These are phyloP conservation scores for Drosophila multiciliata DNA, from an alignment of 2,888 invertebrate genomes.

Conservation along the genomic window DNA sequence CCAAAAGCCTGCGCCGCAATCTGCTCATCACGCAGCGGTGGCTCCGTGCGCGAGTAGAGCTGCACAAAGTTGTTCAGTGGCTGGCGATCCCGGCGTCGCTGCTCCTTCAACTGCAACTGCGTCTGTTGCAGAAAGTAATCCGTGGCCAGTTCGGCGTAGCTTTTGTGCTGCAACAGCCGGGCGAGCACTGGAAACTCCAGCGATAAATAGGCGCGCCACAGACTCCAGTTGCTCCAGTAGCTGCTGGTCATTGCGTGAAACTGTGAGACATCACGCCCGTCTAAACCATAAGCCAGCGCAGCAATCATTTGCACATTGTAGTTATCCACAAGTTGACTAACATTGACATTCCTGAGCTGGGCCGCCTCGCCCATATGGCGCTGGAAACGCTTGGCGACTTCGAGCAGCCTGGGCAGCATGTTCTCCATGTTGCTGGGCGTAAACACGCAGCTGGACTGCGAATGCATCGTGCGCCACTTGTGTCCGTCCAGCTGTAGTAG, in stretches of 20 bases:
- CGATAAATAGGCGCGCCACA: constrained; percentile 69
- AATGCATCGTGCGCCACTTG: constrained; percentile 83
- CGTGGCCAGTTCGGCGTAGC: constrained; percentile 54
- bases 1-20: constrained; percentile 83
- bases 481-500: constrained; percentile 84
- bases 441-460: constrained; percentile 75
- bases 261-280: constrained; percentile 82
- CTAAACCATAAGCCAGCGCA: constrained; percentile 85
- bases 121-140: constrained; percentile 77
- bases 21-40: constrained; percentile 66
- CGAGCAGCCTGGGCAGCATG: constrained; percentile 69
- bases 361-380: constrained; percentile 67
- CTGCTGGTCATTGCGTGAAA: constrained; percentile 78
- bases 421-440: constrained; percentile 72
- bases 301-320: constrained; percentile 86
- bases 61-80: constrained; percentile 86
- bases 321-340: constrained; percentile 85
- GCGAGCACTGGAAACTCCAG: constrained; percentile 73
- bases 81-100: constrained; percentile 60
- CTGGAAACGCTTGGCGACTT: constrained; percentile 59
- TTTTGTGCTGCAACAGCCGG: constrained; percentile 64
- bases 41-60: constrained; percentile 83
- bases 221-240: constrained; percentile 60
- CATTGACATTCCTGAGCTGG: constrained; percentile 67
- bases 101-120: constrained; percentile 64